These are phyloP conservation scores for Deilephila porcellus DNA, from an alignment of 2,888 invertebrate species.

Conservation along the genomic window DNA sequence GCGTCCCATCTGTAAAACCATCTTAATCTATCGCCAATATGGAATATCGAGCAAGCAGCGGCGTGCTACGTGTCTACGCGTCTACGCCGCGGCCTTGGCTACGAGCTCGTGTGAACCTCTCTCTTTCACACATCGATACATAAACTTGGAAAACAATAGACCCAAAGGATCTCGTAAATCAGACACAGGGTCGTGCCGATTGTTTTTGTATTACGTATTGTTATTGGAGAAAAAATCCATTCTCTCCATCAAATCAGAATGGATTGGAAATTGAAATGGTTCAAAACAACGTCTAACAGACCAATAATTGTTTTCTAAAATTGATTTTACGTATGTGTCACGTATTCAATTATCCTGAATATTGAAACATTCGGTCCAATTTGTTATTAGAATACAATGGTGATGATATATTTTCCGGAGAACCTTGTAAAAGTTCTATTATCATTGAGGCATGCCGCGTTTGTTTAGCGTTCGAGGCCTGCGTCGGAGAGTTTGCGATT, in stretches of 20 bases:
- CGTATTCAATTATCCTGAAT: constrained; percentile 26
- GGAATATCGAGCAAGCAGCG: constrained; percentile 6
- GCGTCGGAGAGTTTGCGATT: constrained; percentile 25
- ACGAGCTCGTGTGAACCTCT: constrained; percentile 34
- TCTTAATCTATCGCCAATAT: constrained; percentile 5
- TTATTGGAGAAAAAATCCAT: not conserved
- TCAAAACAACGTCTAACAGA: not conserved
- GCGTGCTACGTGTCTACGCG: constrained; percentile 36
- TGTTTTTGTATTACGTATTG: constrained; percentile 19
- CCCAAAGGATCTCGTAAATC: constrained; percentile 14
- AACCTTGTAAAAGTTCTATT: constrained; percentile 40
- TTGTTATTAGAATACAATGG: constrained; percentile 52
- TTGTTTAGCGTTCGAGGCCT: not conserved
- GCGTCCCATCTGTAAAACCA: not conserved
- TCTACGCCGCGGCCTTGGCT: constrained; percentile 40
- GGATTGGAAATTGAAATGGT: not conserved
- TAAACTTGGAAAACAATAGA: constrained; percentile 17
- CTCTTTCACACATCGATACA: constrained; percentile 29
- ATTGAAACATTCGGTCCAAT: constrained; percentile 33
- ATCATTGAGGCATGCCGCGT: constrained; percentile 36
- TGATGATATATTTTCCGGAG: constrained; percentile 37
- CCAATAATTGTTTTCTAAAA: not conserved
- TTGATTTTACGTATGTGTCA: not conserved
- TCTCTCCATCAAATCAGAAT: not conserved
- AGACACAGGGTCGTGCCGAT: constrained; percentile 6